Base-by-base conservation (phyloP, 2,888 invertebrate genomes). In the Ochlodes sylvanus region DNA sequence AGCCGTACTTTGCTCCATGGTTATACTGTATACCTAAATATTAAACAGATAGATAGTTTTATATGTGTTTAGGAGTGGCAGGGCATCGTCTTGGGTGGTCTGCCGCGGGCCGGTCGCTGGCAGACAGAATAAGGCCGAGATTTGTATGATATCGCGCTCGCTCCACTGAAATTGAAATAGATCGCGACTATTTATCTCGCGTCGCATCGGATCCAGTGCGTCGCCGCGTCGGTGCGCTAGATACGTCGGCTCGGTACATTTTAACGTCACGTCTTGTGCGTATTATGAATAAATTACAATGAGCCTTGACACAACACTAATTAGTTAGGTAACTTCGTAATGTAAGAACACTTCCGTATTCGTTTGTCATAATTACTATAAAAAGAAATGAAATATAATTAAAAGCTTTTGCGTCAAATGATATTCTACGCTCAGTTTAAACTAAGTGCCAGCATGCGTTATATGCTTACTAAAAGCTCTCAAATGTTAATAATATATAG, bases 121-220 rank as follows among this genome's bases (percentile, higher is more conserved):
- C 79, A 77, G 83, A 85, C 86, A 79, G 84, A 87, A 89, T 89
- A 88, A 86, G 89, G 86, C 82, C 83, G 90, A 90, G 90, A 91
- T 89, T 88, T 85, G 88, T 88, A 85, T 76, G 91, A 90, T 88
- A 89, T 85, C 82, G 80, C 81, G 81, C 77, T 71, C 86, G 90
- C 86, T 90, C 83, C 83, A 85, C 83, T 86, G 86, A 86, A 88
- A 89, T 86, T 88, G 85, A 87, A 92, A 90, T 89, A 89, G 90
- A 91, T 89, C 88, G 89, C 83, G 84, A 87, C 81, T 76, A 81
- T 85, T 87, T 88, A 90, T 90, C 89, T 77, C 74, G 85, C 80
- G 89, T 89, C 90, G 84, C 82, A 87, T 91, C 88, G 77, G 77
- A 89, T 90, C 88, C 88, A 87, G 89, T 84, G 88, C 89, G 27